Base-by-base conservation (phyloP, 2,797 vertebrate species). In the Scyliorhinus canicula region DNA sequence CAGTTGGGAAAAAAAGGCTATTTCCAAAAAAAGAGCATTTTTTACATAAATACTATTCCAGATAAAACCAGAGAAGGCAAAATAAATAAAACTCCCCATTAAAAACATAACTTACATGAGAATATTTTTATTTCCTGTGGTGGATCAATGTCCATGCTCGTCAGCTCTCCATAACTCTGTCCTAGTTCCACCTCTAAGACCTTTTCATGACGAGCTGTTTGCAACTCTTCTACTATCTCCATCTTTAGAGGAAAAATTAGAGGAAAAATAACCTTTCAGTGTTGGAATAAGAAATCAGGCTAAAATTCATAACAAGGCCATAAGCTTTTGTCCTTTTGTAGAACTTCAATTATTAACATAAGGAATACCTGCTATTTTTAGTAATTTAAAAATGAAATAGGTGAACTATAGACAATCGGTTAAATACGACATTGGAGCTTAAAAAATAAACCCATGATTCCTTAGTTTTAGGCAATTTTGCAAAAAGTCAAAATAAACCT, bases 101-200 rank as follows among this genome's bases (percentile, higher is more conserved):
- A 26, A 86, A 31, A 63, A 21, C 7, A 6, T 31, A 74, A 85
- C 95, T 96, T 96, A 96, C 96, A 95, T 8, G 82, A 88, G 28
- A 95, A 21, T 52, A 79, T 82, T 85, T 91, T 40, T 95, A 97
- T 96, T 95, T 97, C 97, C 57, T 98, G 97, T 95, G 97, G 97
- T 82, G 97, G 95, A 95, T 99, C 98, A 95, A 98, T 98, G 88
- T 99, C 98, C 98, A 99, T 99, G 95, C 96, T 97, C 52, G 98
- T 98, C 95, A 99, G 97, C 77, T 99, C 98, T 95, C 98, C 98
- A 88, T 98, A 98, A 93, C 97, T 97, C 79, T 98, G 96, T 57
- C 97, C 96, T 5, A 98, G 96, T 84, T 98, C 96, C 95, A 98
- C 96, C 8, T 97, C 97, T 96, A 98, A 95, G n/a, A 95, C 97